Conservation (phyloP, 2,113 vertebrate genomes). For the Siniperca knerii region DNA sequence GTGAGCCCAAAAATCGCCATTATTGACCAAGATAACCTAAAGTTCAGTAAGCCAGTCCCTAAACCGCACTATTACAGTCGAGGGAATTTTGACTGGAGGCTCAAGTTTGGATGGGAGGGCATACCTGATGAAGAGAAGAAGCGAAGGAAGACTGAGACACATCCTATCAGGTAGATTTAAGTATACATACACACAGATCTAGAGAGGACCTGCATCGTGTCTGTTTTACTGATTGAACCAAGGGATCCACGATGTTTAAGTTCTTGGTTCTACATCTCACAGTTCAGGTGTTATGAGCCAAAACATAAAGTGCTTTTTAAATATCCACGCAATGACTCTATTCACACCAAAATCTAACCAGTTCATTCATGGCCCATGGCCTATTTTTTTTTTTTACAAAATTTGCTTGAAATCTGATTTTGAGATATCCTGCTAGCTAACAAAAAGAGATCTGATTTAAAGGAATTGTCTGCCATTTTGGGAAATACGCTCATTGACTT, state of each 20-base stretch:
- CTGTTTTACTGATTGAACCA: too few species aligned
- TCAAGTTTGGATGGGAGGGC: conserved; percentile 89
- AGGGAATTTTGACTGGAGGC: conserved; percentile 90
- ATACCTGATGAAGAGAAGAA: conserved; percentile 79
- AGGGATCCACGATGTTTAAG: too few species aligned
- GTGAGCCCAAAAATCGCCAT: conserved; percentile 88
- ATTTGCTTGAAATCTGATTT: too few species aligned
- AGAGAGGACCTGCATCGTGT: too few species aligned
- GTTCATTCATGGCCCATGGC: too few species aligned
- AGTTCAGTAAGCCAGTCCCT: conserved; percentile 83
- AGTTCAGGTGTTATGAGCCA: too few species aligned
- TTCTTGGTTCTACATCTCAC: too few species aligned
- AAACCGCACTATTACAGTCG: conserved; percentile 76
- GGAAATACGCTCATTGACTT: background rate
- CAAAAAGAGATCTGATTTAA: background rate
- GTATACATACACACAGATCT: background rate
- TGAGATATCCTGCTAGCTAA: background rate
- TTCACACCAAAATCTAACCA: too few species aligned
- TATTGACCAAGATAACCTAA: conserved; percentile 86
- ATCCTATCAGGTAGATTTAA: conserved; percentile 85
- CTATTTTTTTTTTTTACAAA: too few species aligned
- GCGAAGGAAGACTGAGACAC: conserved; percentile 86
- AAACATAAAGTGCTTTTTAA: too few species aligned
- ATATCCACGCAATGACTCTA: too few species aligned
- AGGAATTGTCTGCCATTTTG: background rate